Conservation (phyloP, 2,797 vertebrate species). For the Anas bahamensis region DNA sequence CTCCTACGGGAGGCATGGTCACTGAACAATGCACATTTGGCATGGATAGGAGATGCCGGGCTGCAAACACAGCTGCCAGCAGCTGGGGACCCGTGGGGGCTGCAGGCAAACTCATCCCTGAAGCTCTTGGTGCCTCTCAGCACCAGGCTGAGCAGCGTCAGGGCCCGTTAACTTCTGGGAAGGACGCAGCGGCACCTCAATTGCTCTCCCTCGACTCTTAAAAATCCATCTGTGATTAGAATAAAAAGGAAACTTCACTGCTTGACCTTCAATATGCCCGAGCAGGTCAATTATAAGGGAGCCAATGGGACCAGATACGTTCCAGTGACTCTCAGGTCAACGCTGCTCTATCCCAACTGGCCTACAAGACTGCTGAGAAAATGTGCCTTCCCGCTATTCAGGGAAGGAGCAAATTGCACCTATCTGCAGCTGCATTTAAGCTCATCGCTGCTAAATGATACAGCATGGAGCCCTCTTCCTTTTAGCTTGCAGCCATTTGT, state of each 20-base stretch:
- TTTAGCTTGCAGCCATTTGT: neutral
- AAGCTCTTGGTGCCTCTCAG: neutral
- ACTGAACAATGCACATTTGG: fast-evolving
- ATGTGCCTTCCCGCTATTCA: neutral
- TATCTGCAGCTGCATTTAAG: neutral
- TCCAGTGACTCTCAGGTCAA: neutral
- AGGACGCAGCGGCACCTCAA: neutral
- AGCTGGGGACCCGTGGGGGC: neutral
- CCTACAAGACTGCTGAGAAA: neutral
- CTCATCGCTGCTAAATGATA: neutral
- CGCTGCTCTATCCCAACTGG: neutral
- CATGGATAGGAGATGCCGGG: neutral
- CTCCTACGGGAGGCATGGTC: fast-evolving
- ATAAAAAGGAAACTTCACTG: neutral
- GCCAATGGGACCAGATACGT: neutral
- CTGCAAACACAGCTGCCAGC: neutral
- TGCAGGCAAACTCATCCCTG: neutral
- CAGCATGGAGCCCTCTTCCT: neutral
- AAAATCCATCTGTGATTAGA: slow-evolving; percentile 1
- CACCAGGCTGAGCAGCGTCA: neutral
- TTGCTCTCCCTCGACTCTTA: neutral
- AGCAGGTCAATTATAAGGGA: neutral
- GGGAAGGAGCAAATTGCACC: neutral
- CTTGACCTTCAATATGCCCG: neutral
- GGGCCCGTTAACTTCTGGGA: slow-evolving; percentile 25